phyloP scores from a whole-genome alignment of 2,797 vertebrate species.

The Rhabdomys pumilio region DNA sequence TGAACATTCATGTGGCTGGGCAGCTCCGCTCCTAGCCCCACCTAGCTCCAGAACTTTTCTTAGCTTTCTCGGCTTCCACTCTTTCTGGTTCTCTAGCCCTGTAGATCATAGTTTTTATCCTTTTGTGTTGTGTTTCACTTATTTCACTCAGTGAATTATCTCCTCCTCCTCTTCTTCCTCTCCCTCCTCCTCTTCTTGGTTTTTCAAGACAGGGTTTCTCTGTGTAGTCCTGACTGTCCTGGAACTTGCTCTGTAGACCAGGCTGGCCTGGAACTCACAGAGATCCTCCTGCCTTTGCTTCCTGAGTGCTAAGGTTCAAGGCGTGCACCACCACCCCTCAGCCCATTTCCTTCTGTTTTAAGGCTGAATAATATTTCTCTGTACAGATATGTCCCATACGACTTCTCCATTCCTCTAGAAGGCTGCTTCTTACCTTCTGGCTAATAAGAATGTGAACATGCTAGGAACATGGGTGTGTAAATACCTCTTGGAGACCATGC shows the following conservation, averaged over 20 bases:
- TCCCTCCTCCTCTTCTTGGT: background rate
- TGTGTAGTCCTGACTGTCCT: background rate
- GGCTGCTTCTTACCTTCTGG: background rate
- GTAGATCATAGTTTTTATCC: background rate
- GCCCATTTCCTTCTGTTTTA: background rate
- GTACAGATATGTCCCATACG: background rate
- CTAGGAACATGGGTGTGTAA: background rate
- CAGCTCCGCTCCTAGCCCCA: background rate
- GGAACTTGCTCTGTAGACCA: background rate
- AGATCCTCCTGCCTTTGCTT: background rate
- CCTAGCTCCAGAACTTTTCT: slow-evolving; percentile 11
- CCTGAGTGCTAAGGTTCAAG: background rate
- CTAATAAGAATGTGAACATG: background rate
- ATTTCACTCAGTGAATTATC: background rate
- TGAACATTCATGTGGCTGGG: background rate
- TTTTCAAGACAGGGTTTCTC: background rate
- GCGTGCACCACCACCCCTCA: background rate
- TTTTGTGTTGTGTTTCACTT: background rate
- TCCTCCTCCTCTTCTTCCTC: too few relatives aligned
- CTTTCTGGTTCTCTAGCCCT: slow-evolving; percentile 16
- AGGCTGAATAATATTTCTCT: background rate
- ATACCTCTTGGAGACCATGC: background rate
- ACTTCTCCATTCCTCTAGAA: background rate
- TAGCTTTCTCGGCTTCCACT: background rate
- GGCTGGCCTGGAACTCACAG: background rate